Base-by-base conservation (phyloP, 2,113 vertebrate species). In the Dicrurus megarhynchus region DNA sequence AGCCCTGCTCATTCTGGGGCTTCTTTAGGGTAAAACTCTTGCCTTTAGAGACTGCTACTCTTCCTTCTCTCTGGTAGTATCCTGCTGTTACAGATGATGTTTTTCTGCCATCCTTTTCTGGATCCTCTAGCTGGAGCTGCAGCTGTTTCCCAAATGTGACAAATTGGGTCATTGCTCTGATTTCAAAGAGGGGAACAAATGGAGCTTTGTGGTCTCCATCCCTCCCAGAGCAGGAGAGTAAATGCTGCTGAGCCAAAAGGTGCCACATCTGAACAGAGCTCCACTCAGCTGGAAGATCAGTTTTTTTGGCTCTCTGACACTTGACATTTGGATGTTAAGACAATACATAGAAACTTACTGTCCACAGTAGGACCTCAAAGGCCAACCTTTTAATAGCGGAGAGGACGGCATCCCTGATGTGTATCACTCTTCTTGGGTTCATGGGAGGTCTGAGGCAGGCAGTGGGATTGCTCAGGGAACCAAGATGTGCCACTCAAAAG, bases 121-220 rank as follows among this genome's bases (percentile, higher is more conserved):
- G 75, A 84, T 90, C 56, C 76, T 92, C 19, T 86, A 87, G 64
- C 85, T 93, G 52, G 60, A 88, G 85, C 84, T 92, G 88, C 84
- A 95, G 65, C 90, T 87, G 84, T 95, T 96, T 94, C 84, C 93
- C 74, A 37, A 21, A 94, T 92, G 52, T 80, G 89, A 50, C 60
- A 93, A 93, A 96, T 8, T 93, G 87, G 91, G 92, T 96, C 95
- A 95, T 64, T 0, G 26, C 79, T 90, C 64, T 84, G 68, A 75
- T 96, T 94, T 95, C 32, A 9, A 41, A 95, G 56, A 49, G 56
- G 73, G 63, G 88, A 93, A 41, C 90, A 84, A 88, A 71, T 47
- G 46, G 79, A 86, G 76, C 55, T 97, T 70, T 93, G 59, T 93
- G 21, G 87, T 81, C 65, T 69, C 78, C 23, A 11, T 2, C 16